Percentiles rank a stretch among this genome's conserved stretches.
Evolutionary conservation across 2,888 invertebrate species (phyloP).

Genomic region (Idaea biselata): DNA sequence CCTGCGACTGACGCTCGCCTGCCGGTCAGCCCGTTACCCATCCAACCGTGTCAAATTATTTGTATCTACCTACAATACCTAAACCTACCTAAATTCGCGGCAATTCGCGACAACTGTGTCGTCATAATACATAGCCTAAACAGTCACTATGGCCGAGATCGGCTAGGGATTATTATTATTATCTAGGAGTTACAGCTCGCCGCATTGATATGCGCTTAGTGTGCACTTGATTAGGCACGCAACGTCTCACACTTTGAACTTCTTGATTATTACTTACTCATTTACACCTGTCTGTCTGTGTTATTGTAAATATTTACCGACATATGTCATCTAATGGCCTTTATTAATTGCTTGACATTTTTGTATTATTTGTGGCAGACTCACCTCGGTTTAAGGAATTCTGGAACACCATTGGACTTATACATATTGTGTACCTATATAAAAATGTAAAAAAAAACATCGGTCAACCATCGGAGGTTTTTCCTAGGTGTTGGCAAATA

Average conservation of each 20-base stretch:
- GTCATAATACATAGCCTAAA: no score
- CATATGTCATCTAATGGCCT: neutral
- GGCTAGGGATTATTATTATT: slow-evolving; percentile 39
- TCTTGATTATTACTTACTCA: slow-evolving; percentile 42
- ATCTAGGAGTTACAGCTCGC: slow-evolving; percentile 62
- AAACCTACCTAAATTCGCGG: no score
- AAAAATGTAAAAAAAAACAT: no score
- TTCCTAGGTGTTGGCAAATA: slow-evolving; percentile 60
- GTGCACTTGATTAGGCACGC: slow-evolving; percentile 58
- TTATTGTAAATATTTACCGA: slow-evolving; percentile 21
- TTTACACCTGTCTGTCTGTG: slow-evolving; percentile 41
- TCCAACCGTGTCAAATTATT: no score
- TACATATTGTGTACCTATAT: no score
- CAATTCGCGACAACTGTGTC: no score
- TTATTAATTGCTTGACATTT: slow-evolving; percentile 1
- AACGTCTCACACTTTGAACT: slow-evolving; percentile 45
- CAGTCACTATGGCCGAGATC: no score
- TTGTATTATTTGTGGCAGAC: neutral
- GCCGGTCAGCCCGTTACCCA: no score
- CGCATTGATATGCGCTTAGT: slow-evolving; percentile 58
- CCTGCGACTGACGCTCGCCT: no score
- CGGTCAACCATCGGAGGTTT: slow-evolving; percentile 11
- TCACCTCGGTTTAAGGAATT: no score
- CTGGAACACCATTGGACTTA: no score
- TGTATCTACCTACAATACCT: no score